A percentile compares a stretch with the other conserved stretches of the same genome.
Conservation (phyloP, 2,797 vertebrate genomes). For the Thalassophryne amazonica region DNA sequence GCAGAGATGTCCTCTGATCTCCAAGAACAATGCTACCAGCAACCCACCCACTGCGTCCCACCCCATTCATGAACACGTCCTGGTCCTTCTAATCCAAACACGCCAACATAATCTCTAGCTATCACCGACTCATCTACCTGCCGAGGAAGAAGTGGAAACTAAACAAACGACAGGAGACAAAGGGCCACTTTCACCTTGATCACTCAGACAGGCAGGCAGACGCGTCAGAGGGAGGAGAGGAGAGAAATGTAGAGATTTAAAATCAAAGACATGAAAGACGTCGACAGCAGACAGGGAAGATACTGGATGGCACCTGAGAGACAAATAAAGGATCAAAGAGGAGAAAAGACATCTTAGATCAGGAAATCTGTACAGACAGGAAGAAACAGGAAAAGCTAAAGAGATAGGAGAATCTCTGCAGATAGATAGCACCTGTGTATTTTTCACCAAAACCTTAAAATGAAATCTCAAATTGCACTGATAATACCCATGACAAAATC, state of each 20-base stretch:
- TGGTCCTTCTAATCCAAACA: constrained; percentile 69
- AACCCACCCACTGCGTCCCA: constrained; percentile 6
- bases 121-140: constrained; percentile 67
- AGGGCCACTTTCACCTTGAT: constrained; percentile 75
- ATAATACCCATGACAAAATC: too few species aligned
- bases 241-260: constrained; percentile 48
- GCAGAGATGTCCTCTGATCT: constrained; percentile 48
- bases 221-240: constrained; percentile 41
- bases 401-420: constrained; percentile 1
- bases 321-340: constrained; percentile 55
- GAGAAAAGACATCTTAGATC: constrained; percentile 32
- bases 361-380: constrained; percentile 15
- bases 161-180: constrained; percentile 73
- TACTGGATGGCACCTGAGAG: constrained; percentile 52
- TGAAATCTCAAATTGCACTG: too few species aligned
- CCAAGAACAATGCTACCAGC: constrained; percentile 48
- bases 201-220: constrained; percentile 47
- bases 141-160: constrained; percentile 63
- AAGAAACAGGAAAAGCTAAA: constrained; percentile 12
- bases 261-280: constrained; percentile 69
- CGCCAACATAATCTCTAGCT: constrained; percentile 63
- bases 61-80: constrained; percentile 40
- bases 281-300: constrained; percentile 43
- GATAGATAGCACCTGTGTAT: not conserved
- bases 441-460: not conserved